phyloP scores from a whole-genome alignment of 2,113 vertebrate species.

The Bagarius yarrelli region DNA sequence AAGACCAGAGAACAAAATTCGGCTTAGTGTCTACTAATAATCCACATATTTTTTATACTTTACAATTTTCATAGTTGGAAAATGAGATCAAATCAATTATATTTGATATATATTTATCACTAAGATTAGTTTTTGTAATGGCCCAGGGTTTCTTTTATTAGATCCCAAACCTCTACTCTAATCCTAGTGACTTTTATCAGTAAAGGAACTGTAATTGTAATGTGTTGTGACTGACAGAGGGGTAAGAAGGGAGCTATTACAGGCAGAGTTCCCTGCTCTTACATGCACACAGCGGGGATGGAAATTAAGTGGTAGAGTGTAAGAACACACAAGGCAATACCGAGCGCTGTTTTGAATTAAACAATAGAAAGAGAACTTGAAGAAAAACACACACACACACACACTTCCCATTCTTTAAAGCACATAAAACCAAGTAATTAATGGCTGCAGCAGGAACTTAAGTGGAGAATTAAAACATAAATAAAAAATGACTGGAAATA shows the following conservation, averaged over 20 bases:
- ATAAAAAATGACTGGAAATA: constrained; percentile 38
- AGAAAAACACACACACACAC: not conserved
- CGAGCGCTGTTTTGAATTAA: not conserved
- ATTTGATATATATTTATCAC: not conserved
- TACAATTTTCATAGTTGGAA: not conserved
- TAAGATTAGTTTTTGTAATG: not conserved
- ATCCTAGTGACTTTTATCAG: constrained; percentile 41
- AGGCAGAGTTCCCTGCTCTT: not conserved
- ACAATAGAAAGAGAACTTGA: constrained; percentile 1
- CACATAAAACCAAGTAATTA: constrained; percentile 38
- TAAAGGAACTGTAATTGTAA: constrained; percentile 50
- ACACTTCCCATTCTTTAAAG: constrained; percentile 6
- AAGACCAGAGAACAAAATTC: too few species aligned
- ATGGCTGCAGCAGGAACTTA: constrained; percentile 11
- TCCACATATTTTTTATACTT: not conserved
- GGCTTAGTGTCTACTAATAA: not conserved
- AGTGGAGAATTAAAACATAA: constrained; percentile 31
- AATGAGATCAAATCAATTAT: not conserved
- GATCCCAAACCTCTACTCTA: constrained; percentile 30
- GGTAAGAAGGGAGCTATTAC: constrained; percentile 25
- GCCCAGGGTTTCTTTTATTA: constrained; percentile 41
- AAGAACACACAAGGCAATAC: too few species aligned
- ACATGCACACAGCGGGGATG: constrained; percentile 34
- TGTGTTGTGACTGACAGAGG: constrained; percentile 27
- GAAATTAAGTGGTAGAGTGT: constrained; percentile 36